Evolutionary conservation across 2,113 vertebrate genomes (phyloP), one percentile per base, ranked within the genome.

Genomic region (Motacilla alba): DNA sequence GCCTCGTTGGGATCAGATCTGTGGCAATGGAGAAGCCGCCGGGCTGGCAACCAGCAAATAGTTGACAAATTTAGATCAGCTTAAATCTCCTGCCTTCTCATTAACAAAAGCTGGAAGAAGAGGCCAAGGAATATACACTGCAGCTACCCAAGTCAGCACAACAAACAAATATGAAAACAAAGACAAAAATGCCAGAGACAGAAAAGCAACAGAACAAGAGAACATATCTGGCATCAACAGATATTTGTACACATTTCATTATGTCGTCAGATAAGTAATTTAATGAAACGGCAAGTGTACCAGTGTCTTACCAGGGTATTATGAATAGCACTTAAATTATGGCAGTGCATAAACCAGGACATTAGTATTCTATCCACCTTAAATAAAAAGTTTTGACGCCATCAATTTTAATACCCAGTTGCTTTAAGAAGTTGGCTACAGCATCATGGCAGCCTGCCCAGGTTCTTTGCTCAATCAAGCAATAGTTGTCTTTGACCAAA

Each of bases 401-500:
- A 97, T 96, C 96, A 95, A 91, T 97, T 98, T 97, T 97, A 97
- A 97, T 97, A 96, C 86, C 81, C 97, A 97, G 89, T 85, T 91
- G 91, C 96, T 97, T 97, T 95, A 97, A 95, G 88, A 87, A 95
- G 70, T 93, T 98, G 97, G 97, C 98, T 95, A 94, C 76, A 83
- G 94, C 58, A 95, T 91, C 62, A 87, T 98, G 97, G 97, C 97
- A 97, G 80, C 55, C 84, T 95, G 96, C 96, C 97, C 96, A 96
- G 93, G 91, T 95, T 95, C 93, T 93, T 89, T 95, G 94, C 95
- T 98, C 83, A 93, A 83, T 97, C 95, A 96, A 97, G 96, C 95
- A 96, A 94, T 93, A 97, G 95, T 53, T 96, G 92, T 87, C 93
- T 96, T 96, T 93, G 92, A 96, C 87, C 68, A 64, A 84, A 92